Evolutionary conservation across 2,888 invertebrate genomes (phyloP).

Genomic region (Cepaea hortensis): DNA sequence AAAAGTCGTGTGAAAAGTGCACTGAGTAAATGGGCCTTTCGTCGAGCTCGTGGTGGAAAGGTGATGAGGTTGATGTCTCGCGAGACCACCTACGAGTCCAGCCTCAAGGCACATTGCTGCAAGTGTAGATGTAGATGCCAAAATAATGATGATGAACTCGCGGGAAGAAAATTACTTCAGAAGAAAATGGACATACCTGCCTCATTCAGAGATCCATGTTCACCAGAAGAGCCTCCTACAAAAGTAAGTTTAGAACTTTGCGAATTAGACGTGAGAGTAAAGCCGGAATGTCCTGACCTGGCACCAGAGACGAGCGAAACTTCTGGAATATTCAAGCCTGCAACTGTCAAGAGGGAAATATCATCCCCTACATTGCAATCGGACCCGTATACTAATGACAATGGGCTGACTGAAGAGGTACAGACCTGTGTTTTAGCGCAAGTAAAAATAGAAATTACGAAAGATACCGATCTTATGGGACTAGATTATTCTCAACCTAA

Average conservation of each 20-base stretch:
- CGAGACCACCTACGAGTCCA: background rate
- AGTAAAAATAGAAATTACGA: conserved; percentile 17
- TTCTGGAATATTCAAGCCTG: background rate
- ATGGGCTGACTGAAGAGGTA: too few relatives aligned
- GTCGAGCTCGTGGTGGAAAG: background rate
- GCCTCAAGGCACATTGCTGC: background rate
- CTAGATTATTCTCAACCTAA: conserved; percentile 30
- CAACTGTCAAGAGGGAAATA: background rate
- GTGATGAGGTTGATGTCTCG: background rate
- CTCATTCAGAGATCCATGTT: too few relatives aligned
- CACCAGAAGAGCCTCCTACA: background rate
- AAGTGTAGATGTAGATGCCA: conserved; percentile 29
- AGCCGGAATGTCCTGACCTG: background rate
- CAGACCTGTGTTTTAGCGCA: too few relatives aligned
- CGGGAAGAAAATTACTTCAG: background rate
- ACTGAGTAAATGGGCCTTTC: background rate
- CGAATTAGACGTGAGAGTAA: background rate
- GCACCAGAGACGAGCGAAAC: background rate
- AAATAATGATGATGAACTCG: background rate
- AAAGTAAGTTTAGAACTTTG: background rate
- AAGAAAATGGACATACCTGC: background rate
- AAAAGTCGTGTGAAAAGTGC: background rate
- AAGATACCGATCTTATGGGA: conserved; percentile 39
- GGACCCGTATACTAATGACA: background rate
- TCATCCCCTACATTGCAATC: background rate